Base-by-base conservation (phyloP, 2,113 vertebrate genomes). In the Daubentonia madagascariensis region DNA sequence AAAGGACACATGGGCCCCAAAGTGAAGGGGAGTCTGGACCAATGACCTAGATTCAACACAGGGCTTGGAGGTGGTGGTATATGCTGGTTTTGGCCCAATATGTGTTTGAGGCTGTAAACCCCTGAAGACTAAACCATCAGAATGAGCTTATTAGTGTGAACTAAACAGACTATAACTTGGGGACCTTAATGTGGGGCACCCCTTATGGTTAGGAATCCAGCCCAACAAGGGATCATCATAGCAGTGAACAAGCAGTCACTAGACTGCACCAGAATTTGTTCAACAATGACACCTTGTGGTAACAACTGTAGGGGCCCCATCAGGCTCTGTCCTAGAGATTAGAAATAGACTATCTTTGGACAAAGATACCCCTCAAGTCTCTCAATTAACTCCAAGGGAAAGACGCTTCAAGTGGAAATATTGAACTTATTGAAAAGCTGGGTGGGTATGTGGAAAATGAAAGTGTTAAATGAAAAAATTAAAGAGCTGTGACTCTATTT, bases 221-320 rank as follows among this genome's bases (percentile, higher is more conserved):
- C n/a, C 65, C 45, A 30, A 43, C 63, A 48, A 13, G 28, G 45
- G 73, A 17, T 43, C 65, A 3, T 40, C 20, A 0, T 0, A 50
- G 17, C 18, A 0, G 5, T 4, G 12, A 40, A 35, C 13, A 6
- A 8, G 28, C 63, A 3, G 16, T 59, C 48, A 1, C 52, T 1
- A 23, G 40, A 48, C 85, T 25, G 54, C 48, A 61, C n/a, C 54
- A 23, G 65, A 43, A 23, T 2, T 40, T 67, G 30, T 35, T 72
- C 67, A 28, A 90, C 80, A 80, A 75, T 0, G 32, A 61, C 45
- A 11, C 59, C 8, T 1, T 9, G 78, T 89, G 93, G 78, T 14
- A 4, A 16, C 18, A 52, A 0, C 8, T 10, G 11, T 28, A 63
- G 50, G 14, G 22, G 32, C 22, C 25, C 43, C 1, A 0, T 8